These are phyloP conservation scores for Astreopora myriophthalma DNA, from an alignment of 64 coral and sea anemone species.

Conservation along the genomic window DNA sequence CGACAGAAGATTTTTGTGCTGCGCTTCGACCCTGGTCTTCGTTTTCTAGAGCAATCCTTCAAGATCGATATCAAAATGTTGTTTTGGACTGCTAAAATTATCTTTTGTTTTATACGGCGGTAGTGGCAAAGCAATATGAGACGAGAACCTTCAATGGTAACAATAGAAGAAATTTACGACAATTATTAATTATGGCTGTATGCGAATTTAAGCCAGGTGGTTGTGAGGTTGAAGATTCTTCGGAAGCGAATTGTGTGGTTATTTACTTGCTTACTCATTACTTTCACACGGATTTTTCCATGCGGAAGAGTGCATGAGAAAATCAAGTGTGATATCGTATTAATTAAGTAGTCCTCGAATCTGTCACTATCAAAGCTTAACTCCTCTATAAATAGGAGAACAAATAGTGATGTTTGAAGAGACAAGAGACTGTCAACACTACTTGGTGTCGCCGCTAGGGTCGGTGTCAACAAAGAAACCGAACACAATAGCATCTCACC, in stretches of 20 bases:
- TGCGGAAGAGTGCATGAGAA: neutral
- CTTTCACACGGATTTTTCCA: neutral
- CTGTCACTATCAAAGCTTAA: slow-evolving; percentile 27
- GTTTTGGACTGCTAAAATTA: slow-evolving; percentile 10
- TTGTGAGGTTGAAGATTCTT: neutral
- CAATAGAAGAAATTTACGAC: neutral
- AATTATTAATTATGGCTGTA: slow-evolving; percentile 33
- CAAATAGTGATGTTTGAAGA: slow-evolving; percentile 36
- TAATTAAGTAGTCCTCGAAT: slow-evolving; percentile 3
- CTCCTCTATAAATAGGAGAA: slow-evolving; percentile 14
- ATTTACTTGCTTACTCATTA: neutral
- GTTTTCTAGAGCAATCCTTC: neutral
- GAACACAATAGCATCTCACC: slow-evolving; percentile 14
- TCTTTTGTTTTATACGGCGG: neutral
- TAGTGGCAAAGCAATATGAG: neutral
- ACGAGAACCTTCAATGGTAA: neutral
- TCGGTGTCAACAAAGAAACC: slow-evolving; percentile 38
- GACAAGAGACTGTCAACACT: slow-evolving; percentile 22
- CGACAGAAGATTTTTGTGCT: neutral
- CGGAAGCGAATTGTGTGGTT: neutral
- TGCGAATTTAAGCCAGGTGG: neutral
- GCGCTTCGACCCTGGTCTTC: neutral
- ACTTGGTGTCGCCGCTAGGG: slow-evolving; percentile 24
- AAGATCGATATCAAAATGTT: neutral
- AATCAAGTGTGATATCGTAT: slow-evolving; percentile 23